These are phyloP conservation scores for Neodiprion lecontei DNA, from an alignment of 1,140 invertebrate species.

Conservation along the genomic window DNA sequence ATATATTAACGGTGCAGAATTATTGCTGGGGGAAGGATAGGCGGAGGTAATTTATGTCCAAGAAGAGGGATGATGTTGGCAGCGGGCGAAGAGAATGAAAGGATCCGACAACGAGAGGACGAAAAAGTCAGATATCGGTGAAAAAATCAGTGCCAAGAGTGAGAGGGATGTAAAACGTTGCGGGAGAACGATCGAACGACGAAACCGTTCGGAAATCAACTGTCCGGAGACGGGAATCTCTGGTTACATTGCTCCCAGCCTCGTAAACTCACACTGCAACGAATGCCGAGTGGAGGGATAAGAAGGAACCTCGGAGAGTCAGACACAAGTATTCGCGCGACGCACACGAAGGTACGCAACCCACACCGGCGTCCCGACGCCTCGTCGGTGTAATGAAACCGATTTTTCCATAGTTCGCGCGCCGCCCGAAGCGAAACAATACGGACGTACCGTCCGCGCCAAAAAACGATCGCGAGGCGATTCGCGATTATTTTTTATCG, in stretches of 20 bases:
- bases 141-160: not conserved
- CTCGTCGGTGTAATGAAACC: constrained; percentile 37
- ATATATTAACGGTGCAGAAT: not conserved
- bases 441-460: constrained; percentile 21
- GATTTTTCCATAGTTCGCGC: constrained; percentile 39
- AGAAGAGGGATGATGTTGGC: too few species aligned
- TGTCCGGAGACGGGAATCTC: constrained; percentile 18
- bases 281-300: not conserved
- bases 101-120: not conserved
- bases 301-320: not conserved
- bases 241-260: constrained; percentile 27
- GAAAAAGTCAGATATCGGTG: not conserved
- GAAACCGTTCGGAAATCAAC: constrained; percentile 10
- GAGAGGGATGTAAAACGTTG: not conserved
- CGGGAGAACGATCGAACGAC: not conserved
- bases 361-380: not conserved
- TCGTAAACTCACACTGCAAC: not conserved
- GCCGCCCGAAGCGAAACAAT: constrained; percentile 32
- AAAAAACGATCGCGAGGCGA: constrained; percentile 12
- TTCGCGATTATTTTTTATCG: constrained; percentile 10
- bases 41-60: too few species aligned
- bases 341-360: not conserved
- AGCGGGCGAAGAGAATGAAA: constrained; percentile 3
- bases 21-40: too few species aligned
- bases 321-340: not conserved